phyloP scores from a whole-genome alignment of 2,888 invertebrate genomes.

The Athalia rosae region DNA sequence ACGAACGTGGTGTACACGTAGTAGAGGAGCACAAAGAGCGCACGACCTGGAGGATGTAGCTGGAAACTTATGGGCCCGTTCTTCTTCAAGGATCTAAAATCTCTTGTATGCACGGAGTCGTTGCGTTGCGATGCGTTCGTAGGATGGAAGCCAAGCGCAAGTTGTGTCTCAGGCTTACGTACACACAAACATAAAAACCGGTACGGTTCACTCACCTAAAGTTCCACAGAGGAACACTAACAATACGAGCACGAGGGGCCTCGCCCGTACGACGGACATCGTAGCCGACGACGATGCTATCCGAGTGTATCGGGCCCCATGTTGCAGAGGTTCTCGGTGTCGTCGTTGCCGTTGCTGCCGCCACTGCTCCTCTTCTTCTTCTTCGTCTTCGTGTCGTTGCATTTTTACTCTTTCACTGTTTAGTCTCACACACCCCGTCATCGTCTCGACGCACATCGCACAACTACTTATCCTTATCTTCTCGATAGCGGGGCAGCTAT shows the following conservation, averaged over 20 bases:
- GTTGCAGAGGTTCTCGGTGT: too few relatives aligned
- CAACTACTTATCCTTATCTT: neutral
- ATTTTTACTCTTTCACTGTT: neutral
- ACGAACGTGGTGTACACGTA: neutral
- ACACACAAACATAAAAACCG: slow-evolving; percentile 35
- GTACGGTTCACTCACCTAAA: slow-evolving; percentile 63
- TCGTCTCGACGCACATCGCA: neutral
- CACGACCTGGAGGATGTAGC: neutral
- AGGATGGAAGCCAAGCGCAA: too few relatives aligned
- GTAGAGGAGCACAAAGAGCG: neutral
- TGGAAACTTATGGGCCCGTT: neutral
- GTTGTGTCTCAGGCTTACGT: neutral
- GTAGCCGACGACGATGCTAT: slow-evolving; percentile 47
- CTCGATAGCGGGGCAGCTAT: neutral
- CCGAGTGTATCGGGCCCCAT: slow-evolving; percentile 1
- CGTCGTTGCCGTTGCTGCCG: too few relatives aligned
- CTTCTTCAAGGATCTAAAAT: neutral
- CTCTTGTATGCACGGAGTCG: neutral
- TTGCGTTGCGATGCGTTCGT: too few relatives aligned
- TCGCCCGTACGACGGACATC: slow-evolving; percentile 47
- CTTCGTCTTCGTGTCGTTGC: neutral
- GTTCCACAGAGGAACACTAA: slow-evolving; percentile 61
- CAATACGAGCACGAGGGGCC: slow-evolving; percentile 46
- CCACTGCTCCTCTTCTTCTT: neutral
- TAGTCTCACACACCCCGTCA: slow-evolving; percentile 37